Evolutionary conservation across 2,113 vertebrate genomes (phyloP).

Genomic region (Zeus faber): DNA sequence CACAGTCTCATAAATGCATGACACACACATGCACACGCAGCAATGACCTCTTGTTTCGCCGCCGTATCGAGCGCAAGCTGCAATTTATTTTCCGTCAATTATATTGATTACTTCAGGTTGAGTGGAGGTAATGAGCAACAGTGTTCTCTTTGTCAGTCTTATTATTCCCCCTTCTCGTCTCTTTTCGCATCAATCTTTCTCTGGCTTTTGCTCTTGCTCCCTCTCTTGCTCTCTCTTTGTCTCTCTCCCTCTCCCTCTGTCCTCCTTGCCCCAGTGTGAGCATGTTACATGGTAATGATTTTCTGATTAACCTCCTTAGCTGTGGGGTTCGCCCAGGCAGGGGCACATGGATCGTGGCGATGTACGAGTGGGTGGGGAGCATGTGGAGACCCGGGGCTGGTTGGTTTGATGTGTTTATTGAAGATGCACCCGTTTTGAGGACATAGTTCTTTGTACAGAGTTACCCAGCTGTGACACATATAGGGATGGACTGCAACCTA

Average conservation of each 20-base stretch:
- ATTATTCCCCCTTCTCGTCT: too few relatives aligned
- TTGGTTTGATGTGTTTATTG: constrained; percentile 23
- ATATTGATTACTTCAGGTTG: constrained; percentile 76
- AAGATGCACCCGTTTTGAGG: not conserved
- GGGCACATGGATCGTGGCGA: constrained; percentile 24
- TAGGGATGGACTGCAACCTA: too few relatives aligned
- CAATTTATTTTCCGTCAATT: constrained; percentile 69
- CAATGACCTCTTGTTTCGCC: constrained; percentile 15
- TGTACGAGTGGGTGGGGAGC: constrained; percentile 21
- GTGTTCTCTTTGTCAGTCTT: constrained; percentile 27
- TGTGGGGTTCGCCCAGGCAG: constrained; percentile 39
- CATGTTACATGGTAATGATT: constrained; percentile 66
- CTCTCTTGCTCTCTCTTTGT: constrained; percentile 30
- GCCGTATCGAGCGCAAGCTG: constrained; percentile 52
- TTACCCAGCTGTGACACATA: not conserved
- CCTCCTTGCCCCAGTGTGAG: constrained; percentile 12
- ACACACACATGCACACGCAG: not conserved
- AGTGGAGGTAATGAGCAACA: constrained; percentile 73
- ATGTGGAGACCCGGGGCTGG: constrained; percentile 14
- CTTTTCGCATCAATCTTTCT: not conserved
- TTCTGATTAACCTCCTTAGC: constrained; percentile 68
- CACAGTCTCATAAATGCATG: constrained; percentile 4
- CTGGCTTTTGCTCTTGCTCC: not conserved
- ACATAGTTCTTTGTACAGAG: not conserved
- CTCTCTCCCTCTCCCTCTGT: constrained; percentile 16